phyloP scores from a whole-genome alignment of 2,888 invertebrate genomes.

The Pomacea canaliculata region DNA sequence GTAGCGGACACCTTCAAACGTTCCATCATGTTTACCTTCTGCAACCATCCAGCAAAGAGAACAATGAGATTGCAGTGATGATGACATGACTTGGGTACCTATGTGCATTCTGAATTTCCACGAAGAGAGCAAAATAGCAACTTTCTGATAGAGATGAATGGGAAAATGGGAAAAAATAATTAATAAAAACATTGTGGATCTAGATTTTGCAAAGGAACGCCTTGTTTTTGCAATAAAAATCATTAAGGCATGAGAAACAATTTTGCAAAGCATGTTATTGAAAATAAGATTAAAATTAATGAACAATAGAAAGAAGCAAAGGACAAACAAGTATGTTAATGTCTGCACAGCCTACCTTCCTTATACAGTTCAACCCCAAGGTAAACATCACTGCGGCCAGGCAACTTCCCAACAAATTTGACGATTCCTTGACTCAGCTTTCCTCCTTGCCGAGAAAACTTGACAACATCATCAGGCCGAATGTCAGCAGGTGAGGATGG shows the following conservation, averaged over 20 bases:
- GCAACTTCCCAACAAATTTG: slow-evolving; percentile 68
- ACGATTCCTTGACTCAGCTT: slow-evolving; percentile 67
- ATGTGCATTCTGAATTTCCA: no score
- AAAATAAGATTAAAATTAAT: no score
- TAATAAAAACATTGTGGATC: no score
- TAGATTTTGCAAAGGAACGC: no score
- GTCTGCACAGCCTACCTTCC: slow-evolving; percentile 55
- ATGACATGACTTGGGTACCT: not conserved
- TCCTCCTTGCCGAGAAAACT: slow-evolving; percentile 68
- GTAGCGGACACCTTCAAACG: slow-evolving; percentile 66
- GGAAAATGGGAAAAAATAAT: no score
- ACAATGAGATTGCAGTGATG: not conserved
- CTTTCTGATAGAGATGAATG: no score
- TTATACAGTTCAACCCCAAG: slow-evolving; percentile 69
- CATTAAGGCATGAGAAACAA: no score
- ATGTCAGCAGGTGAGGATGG: slow-evolving; percentile 65
- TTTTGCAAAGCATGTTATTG: no score
- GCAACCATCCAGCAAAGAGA: slow-evolving; percentile 35
- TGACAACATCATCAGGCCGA: slow-evolving; percentile 64
- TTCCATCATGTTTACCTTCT: slow-evolving; percentile 70
- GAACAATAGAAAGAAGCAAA: no score
- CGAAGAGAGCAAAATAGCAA: no score
- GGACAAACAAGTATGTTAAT: no score
- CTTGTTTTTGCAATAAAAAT: no score
- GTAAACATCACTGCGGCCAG: slow-evolving; percentile 66